phyloP scores from a whole-genome alignment of 2,888 invertebrate genomes.

The Acholoe squamosa region DNA sequence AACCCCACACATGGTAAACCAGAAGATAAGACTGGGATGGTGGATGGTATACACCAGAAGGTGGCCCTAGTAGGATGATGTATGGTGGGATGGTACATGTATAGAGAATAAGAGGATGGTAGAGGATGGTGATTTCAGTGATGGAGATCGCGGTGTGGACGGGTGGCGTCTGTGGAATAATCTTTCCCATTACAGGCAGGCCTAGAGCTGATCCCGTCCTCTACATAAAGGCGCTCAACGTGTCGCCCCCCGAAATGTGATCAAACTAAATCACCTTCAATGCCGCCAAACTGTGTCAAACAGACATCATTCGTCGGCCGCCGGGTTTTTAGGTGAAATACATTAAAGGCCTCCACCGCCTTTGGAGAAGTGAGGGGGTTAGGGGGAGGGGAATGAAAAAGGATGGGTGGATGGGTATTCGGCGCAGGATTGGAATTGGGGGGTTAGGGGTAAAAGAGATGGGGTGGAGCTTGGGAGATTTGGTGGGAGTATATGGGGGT shows the following conservation, averaged over 20 bases:
- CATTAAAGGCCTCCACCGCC: constrained; percentile 51
- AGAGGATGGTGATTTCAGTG: neutral
- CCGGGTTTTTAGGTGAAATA: constrained; percentile 59
- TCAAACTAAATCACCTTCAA: constrained; percentile 60
- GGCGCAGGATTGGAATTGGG: neutral
- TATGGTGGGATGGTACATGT: no score
- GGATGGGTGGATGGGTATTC: neutral
- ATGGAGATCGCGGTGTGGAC: neutral
- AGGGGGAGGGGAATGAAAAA: neutral
- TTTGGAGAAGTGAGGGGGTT: neutral
- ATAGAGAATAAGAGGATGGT: constrained; percentile 10
- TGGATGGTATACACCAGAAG: no score
- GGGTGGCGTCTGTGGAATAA: constrained; percentile 57
- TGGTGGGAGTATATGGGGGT: neutral
- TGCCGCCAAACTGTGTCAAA: constrained; percentile 62
- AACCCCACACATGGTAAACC: no score
- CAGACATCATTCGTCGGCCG: constrained; percentile 58
- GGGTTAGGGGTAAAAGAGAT: constrained; percentile 22
- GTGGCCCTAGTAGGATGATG: no score
- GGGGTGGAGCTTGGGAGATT: neutral
- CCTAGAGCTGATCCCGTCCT: constrained; percentile 35
- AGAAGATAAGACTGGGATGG: no score
- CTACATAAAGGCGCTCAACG: constrained; percentile 58
- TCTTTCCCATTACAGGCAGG: constrained; percentile 54
- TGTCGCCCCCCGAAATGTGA: constrained; percentile 61